Percentiles rank a stretch among this genome's conserved stretches.
These are phyloP conservation scores for Anhinga anhinga DNA, from an alignment of 2,113 vertebrate species.

Conservation along the genomic window DNA sequence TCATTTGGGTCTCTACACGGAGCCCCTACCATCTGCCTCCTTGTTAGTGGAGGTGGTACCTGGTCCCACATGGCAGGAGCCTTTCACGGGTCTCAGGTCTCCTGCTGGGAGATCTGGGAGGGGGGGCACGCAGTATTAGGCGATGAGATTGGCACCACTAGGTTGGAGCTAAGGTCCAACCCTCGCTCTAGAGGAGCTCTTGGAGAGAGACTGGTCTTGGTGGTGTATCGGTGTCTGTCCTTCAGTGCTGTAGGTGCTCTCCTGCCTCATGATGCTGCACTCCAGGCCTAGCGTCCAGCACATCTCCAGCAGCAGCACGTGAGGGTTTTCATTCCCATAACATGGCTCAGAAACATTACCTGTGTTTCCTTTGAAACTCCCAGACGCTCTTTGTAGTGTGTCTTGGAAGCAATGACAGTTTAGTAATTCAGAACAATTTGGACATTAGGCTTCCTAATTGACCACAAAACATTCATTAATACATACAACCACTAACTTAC, in stretches of 20 bases:
- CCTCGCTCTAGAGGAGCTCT: neutral
- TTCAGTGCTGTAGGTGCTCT: neutral
- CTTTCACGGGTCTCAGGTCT: neutral
- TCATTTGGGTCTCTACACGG: accelerated
- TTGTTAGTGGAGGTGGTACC: neutral
- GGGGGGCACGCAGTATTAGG: neutral
- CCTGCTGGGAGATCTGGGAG: neutral
- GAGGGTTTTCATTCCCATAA: accelerated
- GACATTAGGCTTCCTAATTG: neutral
- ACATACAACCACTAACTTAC: neutral
- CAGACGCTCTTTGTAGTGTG: accelerated
- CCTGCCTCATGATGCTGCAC: neutral
- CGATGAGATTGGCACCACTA: accelerated
- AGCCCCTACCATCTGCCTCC: neutral
- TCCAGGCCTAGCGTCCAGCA: neutral
- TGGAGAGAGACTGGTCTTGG: neutral
- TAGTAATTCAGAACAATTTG: neutral
- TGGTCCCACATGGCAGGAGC: neutral
- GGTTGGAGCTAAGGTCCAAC: neutral
- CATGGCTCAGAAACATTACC: neutral
- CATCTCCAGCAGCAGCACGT: accelerated
- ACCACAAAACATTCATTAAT: neutral
- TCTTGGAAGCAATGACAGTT: neutral
- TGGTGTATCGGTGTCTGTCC: neutral
- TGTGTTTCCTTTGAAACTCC: neutral